Evolutionary conservation across 2,888 invertebrate genomes (phyloP).

Genomic region (Dromius quadrimaculatus): DNA sequence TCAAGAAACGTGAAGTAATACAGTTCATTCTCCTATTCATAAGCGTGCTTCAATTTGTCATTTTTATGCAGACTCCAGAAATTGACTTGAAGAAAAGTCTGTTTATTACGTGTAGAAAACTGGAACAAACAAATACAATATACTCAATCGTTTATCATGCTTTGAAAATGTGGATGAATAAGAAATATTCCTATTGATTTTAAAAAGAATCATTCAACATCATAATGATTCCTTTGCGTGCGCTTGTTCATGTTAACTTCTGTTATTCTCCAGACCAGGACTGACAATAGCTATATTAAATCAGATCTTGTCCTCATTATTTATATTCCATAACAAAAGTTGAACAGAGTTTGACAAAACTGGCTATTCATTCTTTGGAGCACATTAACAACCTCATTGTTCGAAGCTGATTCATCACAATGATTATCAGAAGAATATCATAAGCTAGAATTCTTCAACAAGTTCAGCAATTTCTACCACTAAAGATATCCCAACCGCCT

Average conservation of each 20-base stretch:
- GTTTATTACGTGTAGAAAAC: no score
- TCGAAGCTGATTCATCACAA: no score
- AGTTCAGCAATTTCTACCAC: constrained; percentile 5
- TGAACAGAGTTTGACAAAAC: constrained; percentile 2
- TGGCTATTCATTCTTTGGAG: background rate
- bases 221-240: constrained; percentile 33
- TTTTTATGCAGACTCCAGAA: no score
- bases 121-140: no score
- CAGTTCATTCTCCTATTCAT: no score
- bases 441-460: constrained; percentile 7
- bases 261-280: constrained; percentile 6
- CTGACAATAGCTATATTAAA: constrained; percentile 40
- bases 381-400: constrained; percentile 16
- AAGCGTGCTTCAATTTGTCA: background rate
- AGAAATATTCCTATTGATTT: constrained; percentile 32
- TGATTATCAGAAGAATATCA: constrained; percentile 1
- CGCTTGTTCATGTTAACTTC: constrained; percentile 10
- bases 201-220: constrained; percentile 24
- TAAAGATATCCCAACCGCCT: constrained; percentile 14
- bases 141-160: no score
- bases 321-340: constrained; percentile 28
- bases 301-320: constrained; percentile 38
- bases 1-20: no score
- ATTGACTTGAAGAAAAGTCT: no score
- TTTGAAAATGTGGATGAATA: constrained; percentile 14